phyloP scores from a whole-genome alignment of 2,888 invertebrate species.

The Ormyrus pomaceus region DNA sequence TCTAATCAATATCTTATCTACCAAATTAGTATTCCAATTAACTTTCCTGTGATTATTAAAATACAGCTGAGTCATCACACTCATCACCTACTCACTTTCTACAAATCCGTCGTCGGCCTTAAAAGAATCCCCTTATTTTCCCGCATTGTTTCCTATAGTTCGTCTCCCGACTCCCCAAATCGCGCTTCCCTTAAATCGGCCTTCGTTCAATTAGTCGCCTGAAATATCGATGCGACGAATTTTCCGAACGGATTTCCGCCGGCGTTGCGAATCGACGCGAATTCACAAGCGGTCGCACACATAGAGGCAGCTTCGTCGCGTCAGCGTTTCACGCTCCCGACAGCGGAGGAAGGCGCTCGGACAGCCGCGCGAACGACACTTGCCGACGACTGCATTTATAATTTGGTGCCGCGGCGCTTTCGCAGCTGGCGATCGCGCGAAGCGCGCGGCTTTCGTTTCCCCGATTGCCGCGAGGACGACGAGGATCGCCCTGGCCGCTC shows the following conservation, averaged over 20 bases:
- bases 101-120: no score
- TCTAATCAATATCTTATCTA: no score
- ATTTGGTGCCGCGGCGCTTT: neutral
- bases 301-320: neutral
- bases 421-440: neutral
- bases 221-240: neutral
- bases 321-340: neutral
- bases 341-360: no score
- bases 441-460: constrained; percentile 18
- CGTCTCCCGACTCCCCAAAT: no score
- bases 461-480: neutral
- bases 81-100: no score
- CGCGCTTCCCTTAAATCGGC: no score
- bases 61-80: no score
- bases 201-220: no score
- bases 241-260: constrained; percentile 34
- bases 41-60: no score
- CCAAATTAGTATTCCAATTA: no score
- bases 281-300: constrained; percentile 21
- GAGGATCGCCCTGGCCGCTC: neutral
- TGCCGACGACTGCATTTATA: constrained; percentile 10
- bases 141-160: no score
- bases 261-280: constrained; percentile 11
- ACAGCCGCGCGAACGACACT: neutral
- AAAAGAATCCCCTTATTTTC: no score